Evolutionary conservation across 1,140 invertebrate genomes (phyloP).

Genomic region (Antheraea pernyi): DNA sequence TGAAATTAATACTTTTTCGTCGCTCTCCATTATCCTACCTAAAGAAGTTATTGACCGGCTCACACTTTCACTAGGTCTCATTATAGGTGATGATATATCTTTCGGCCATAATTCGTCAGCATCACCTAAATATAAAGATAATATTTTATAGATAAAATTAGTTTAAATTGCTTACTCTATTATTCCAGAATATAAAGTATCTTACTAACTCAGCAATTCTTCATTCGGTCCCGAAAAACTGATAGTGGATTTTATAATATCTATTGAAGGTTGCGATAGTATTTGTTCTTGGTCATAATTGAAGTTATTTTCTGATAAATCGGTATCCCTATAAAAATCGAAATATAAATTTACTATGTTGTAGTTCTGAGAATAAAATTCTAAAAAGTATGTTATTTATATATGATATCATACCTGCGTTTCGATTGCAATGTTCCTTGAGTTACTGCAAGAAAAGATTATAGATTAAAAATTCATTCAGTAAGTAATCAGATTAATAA

Average conservation of each 20-base stretch:
- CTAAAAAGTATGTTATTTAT: not conserved
- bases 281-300: not conserved
- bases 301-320: not conserved
- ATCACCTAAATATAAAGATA: conserved; percentile 33
- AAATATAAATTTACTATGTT: not conserved
- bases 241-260: conserved; percentile 23
- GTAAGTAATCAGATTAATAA: no score
- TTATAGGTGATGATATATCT: conserved; percentile 27
- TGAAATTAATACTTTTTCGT: conserved; percentile 34
- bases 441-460: not conserved
- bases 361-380: not conserved
- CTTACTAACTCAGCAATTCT: conserved; percentile 53
- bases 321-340: not conserved
- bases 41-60: conserved; percentile 57
- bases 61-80: conserved; percentile 48
- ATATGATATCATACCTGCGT: not conserved
- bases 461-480: no score
- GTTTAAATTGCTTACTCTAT: not conserved
- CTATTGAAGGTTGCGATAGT: conserved; percentile 4
- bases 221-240: conserved; percentile 43
- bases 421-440: not conserved
- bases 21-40: conserved; percentile 51
- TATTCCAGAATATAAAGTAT: conserved; percentile 10
- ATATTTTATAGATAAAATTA: not conserved
- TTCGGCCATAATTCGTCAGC: conserved; percentile 61